Evolutionary conservation across 2,113 vertebrate genomes (phyloP), one percentile per base, ranked within the genome.

Genomic region (Entosphenus tridentatus): DNA sequence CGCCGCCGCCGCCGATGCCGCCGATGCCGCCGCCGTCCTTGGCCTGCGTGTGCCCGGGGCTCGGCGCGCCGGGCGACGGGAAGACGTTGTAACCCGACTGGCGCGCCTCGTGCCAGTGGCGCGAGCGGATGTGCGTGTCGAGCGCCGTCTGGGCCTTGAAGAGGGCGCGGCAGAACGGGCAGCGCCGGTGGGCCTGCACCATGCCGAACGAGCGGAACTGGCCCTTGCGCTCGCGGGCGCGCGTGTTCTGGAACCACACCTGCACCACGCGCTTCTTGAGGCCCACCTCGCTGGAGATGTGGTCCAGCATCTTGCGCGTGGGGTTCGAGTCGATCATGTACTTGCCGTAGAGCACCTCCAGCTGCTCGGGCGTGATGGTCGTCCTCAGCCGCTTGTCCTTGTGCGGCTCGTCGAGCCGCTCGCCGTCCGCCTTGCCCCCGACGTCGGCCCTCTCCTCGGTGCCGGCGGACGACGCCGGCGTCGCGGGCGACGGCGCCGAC

Each of bases 231-330:
- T 98, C 95, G 75, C 95, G 82, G 16, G 95, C 95, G 68, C 93
- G 86, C 1, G 95, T 98, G 57, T 98, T 98, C 79, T 98, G 95
- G 81, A 98, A 98, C 95, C 95, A 98, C 71, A 98, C 95, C 76
- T 98, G 95, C 67, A 98, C 95, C 0, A 98, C 95, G 72, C 95
- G 85, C 74, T 98, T 98, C 74, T 98, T 98, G 57, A 98, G 80
- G 57, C 95, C 95, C 21, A 98, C 95, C 71, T 98, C 92, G 57
- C 87, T 84, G 11, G 95, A 92, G 75, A 98, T 98, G 69, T 98
- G 95, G 74, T 98, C 95, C n/a, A 98, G 79, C 95, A 98, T 98
- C 75, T 98, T 98, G 69, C 95, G 81, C 72, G 95, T 98, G 57
- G 95, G 95, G 72, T 98, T 98, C 59, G 95, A 98, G 77, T 98